phyloP scores from a whole-genome alignment of 2,113 vertebrate genomes.

The Scartelaos histophorus region DNA sequence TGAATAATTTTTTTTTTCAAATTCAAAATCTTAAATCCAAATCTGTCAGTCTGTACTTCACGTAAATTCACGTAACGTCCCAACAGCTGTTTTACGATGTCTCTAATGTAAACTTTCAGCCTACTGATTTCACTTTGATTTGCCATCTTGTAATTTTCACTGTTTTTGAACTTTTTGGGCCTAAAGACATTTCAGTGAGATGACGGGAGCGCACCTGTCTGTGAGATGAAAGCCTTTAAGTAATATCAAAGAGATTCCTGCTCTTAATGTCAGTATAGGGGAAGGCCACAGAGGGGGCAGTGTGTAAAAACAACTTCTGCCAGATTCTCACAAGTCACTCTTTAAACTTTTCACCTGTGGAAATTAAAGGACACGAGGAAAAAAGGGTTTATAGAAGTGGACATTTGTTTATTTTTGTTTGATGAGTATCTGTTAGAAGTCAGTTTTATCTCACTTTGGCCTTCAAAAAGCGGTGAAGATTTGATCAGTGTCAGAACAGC shows the following conservation, averaged over 20 bases:
- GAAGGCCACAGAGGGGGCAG: not conserved
- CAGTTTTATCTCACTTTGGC: constrained; percentile 30
- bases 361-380: not conserved
- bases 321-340: constrained; percentile 1
- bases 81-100: not conserved
- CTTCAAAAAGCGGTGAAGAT: constrained; percentile 52
- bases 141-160: not conserved
- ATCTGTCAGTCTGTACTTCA: not conserved
- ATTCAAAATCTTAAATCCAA: too few relatives aligned
- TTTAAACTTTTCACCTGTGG: constrained; percentile 1
- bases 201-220: constrained; percentile 10
- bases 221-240: constrained; percentile 6
- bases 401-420: constrained; percentile 23
- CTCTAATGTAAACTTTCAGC: not conserved
- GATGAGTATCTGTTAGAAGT: constrained; percentile 35
- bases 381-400: constrained; percentile 9
- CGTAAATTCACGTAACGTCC: not conserved
- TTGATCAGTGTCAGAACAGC: constrained; percentile 52
- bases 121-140: not conserved
- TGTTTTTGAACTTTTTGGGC: constrained; percentile 2
- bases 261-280: constrained; percentile 1
- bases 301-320: constrained; percentile 1
- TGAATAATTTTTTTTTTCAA: too few relatives aligned
- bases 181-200: not conserved
- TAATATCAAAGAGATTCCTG: constrained; percentile 11